Percentiles rank a stretch among this genome's conserved stretches.
phyloP scores from a whole-genome alignment of 2,888 invertebrate species.

The Scaptomyza parva region DNA sequence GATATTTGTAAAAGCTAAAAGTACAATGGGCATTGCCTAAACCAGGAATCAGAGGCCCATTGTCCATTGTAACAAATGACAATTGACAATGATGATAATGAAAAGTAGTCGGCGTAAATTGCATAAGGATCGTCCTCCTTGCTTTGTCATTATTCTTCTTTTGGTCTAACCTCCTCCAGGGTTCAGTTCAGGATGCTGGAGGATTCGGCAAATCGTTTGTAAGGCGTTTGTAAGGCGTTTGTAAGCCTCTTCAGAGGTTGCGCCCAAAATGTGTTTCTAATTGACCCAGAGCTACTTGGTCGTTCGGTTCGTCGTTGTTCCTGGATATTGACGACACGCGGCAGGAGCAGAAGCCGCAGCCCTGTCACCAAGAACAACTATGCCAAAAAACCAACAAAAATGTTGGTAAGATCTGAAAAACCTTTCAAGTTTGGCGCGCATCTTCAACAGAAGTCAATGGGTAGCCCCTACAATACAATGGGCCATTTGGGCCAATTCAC shows the following conservation, averaged over 20 bases:
- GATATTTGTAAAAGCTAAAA: constrained; percentile 10
- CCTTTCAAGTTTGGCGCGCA: constrained; percentile 65
- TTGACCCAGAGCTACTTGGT: constrained; percentile 38
- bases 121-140: constrained; percentile 62
- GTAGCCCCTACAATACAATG: constrained; percentile 46
- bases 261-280: constrained; percentile 74
- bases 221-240: constrained; percentile 60
- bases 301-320: no score
- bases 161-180: not conserved
- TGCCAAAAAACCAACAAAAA: constrained; percentile 16
- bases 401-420: constrained; percentile 7
- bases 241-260: constrained; percentile 79
- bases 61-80: constrained; percentile 47
- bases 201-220: constrained; percentile 25
- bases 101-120: constrained; percentile 75
- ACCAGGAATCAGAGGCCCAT: constrained; percentile 38
- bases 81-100: constrained; percentile 58
- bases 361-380: constrained; percentile 52
- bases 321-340: constrained; percentile 54
- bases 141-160: constrained; percentile 22
- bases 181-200: constrained; percentile 1
- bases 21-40: constrained; percentile 37
- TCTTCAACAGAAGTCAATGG: constrained; percentile 67
- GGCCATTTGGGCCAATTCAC: constrained; percentile 32
- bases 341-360: constrained; percentile 73